Evolutionary conservation across 2,113 vertebrate species (phyloP), one percentile per base, ranked within the genome.

Genomic region (Cathartes aura): DNA sequence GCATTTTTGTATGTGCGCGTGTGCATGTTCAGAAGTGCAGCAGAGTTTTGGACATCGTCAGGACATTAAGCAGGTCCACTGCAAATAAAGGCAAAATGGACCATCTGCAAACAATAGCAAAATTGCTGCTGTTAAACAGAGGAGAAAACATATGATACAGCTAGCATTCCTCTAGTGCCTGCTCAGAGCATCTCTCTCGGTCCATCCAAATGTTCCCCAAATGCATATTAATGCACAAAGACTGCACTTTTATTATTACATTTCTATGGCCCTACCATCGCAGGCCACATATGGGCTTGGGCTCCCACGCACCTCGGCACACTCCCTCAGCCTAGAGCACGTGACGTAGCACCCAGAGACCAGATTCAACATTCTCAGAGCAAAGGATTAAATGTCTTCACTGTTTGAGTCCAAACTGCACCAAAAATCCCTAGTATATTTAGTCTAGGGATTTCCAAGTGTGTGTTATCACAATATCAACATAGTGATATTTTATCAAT

Each of bases 311-410:
- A 50, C 12, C 5, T 32, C 85, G 42, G 9, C 30, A 78, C 11
- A 14, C 3, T 60, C 12, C 30, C 62, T 74, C 1, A 1, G 38
- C 9, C 19, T 23, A 22, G 8, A 64, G 43, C 34, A 53, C 0
- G 0, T 36, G 38, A 79, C 1, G 11, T 2, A 71, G 78, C 76
- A 93, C 15, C 34, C n/a, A 66, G 38, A 73, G 58, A 87, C 10
- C 52, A 72, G 43, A 75, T 56, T 45, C 53, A 76, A 40, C 34
- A 43, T 67, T 40, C 17, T 73, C 59, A 84, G 14, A 42, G 50
- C 60, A 90, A 83, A 45, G 48, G 30, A 80, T 66, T 43, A 52
- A 93, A 68, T 0, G 2, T 23, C n/a, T 91, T 89, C 38, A 66
- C 40, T 78, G 7, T 18, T 26, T 45, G 48, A 70, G 27, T 32